phyloP scores from a whole-genome alignment of 1,140 invertebrate genomes.

The Drosophila sturtevanti region DNA sequence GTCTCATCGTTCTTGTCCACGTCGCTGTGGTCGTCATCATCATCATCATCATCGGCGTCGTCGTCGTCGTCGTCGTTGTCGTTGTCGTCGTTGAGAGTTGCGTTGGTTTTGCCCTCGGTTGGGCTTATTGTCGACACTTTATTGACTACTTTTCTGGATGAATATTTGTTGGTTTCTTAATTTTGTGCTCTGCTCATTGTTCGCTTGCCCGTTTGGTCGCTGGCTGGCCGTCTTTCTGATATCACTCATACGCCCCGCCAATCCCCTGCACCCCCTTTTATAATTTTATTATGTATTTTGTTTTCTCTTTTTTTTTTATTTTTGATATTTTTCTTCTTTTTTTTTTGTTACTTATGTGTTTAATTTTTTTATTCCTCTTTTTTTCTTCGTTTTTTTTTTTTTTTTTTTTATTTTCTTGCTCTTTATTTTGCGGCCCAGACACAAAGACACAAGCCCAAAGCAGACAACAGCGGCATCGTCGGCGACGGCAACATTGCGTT shows the following conservation, averaged over 20 bases:
- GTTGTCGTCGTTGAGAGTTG: constrained; percentile 48
- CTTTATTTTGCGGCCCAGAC: constrained; percentile 64
- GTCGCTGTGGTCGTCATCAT: constrained; percentile 35
- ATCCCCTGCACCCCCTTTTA: constrained; percentile 46
- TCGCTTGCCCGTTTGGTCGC: constrained; percentile 31
- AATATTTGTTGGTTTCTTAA: constrained; percentile 80
- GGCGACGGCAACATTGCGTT: constrained; percentile 26
- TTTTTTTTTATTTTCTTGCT: constrained; percentile 23
- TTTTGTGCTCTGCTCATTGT: constrained; percentile 53
- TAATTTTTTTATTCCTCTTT: constrained; percentile 58
- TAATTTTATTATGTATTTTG: constrained; percentile 64
- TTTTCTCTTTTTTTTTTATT: constrained; percentile 22
- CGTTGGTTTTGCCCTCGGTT: constrained; percentile 44
- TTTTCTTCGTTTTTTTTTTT: fast-evolving
- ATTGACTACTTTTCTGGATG: constrained; percentile 81
- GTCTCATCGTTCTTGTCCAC: background rate
- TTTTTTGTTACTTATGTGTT: constrained; percentile 69
- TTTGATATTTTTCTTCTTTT: constrained; percentile 24
- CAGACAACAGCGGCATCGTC: constrained; percentile 50
- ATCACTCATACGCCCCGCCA: constrained; percentile 72
- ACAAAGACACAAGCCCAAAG: constrained; percentile 68
- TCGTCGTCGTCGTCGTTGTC: constrained; percentile 45
- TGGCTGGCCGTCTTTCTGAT: constrained; percentile 51
- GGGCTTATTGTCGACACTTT: constrained; percentile 79
- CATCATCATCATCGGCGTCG: constrained; percentile 34